Conservation (phyloP, 2,113 vertebrate genomes). For the Urocolius indicus region DNA sequence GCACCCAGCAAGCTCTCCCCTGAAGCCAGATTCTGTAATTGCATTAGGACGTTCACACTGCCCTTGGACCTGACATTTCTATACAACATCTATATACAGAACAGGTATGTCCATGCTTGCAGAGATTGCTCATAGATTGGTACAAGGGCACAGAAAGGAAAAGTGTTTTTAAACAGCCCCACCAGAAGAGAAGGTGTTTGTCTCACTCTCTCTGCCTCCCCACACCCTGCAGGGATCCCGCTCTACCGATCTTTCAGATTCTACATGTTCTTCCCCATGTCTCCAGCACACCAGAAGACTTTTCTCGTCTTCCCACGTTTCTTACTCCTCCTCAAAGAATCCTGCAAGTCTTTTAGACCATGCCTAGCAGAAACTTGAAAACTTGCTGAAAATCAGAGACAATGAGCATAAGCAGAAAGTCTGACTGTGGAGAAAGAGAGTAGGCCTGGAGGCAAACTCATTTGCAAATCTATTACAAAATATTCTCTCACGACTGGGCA, state of each 20-base stretch:
- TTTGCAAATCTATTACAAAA: slow-evolving; percentile 36
- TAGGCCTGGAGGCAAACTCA: not conserved
- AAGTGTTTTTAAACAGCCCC: not conserved
- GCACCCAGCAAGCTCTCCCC: not conserved
- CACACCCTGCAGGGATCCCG: fast-evolving
- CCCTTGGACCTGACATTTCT: not conserved
- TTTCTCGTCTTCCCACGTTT: not conserved
- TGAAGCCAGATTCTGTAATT: not conserved
- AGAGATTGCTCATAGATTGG: not conserved
- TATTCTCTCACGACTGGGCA: not conserved
- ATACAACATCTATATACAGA: fast-evolving
- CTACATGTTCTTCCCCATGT: not conserved
- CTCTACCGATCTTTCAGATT: not conserved
- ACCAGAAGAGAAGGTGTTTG: not conserved
- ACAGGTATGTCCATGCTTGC: not conserved
- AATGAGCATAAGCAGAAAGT: slow-evolving; percentile 20
- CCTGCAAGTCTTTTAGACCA: not conserved
- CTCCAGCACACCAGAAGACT: not conserved
- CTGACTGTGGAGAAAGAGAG: not conserved
- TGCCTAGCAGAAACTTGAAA: not conserved
- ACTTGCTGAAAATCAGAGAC: not conserved
- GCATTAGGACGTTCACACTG: not conserved
- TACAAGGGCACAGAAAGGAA: not conserved
- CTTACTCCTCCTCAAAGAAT: not conserved
- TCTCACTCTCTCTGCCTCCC: not conserved